A percentile compares a stretch with the other conserved stretches of the same genome.
Conservation (phyloP, 2,888 invertebrate species). For the Tridacna gigas region DNA sequence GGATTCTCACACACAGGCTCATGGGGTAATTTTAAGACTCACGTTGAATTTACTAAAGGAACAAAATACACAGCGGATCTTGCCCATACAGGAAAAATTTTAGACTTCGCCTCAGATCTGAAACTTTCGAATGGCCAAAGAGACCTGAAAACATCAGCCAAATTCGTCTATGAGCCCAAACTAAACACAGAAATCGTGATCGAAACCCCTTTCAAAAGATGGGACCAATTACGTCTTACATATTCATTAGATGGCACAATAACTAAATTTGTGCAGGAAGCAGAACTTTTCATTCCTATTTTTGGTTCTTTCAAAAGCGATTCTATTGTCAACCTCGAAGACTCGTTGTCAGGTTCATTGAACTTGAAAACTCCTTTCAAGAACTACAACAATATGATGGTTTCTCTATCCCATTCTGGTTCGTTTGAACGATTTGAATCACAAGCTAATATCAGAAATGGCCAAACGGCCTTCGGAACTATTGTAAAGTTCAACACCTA, state of each 20-base stretch:
- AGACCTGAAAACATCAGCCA: constrained; percentile 24
- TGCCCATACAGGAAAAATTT: constrained; percentile 23
- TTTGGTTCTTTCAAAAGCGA: constrained; percentile 33
- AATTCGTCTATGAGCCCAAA: constrained; percentile 33
- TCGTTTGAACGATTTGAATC: constrained; percentile 27
- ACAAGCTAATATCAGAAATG: constrained; percentile 38
- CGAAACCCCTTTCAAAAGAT: constrained; percentile 41
- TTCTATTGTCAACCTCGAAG: constrained; percentile 17
- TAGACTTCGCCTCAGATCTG: constrained; percentile 21
- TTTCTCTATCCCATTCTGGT: constrained; percentile 44
- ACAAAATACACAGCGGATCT: constrained; percentile 32
- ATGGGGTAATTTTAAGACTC: constrained; percentile 30
- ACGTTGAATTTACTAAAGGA: constrained; percentile 36
- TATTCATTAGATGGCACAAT: constrained; percentile 37
- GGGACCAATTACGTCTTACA: constrained; percentile 24
- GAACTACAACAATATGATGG: constrained; percentile 38
- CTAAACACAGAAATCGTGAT: constrained; percentile 25
- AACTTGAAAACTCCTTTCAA: constrained; percentile 47
- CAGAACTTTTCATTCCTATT: constrained; percentile 33
- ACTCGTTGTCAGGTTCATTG: neutral
- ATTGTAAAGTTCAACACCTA: constrained; percentile 35
- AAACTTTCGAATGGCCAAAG: constrained; percentile 28
- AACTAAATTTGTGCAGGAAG: constrained; percentile 31
- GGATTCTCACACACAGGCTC: constrained; percentile 33
- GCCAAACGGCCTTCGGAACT: constrained; percentile 10